These are phyloP conservation scores for Cyphomyrus discorhynchus DNA, from an alignment of 2,113 vertebrate species.

Conservation along the genomic window DNA sequence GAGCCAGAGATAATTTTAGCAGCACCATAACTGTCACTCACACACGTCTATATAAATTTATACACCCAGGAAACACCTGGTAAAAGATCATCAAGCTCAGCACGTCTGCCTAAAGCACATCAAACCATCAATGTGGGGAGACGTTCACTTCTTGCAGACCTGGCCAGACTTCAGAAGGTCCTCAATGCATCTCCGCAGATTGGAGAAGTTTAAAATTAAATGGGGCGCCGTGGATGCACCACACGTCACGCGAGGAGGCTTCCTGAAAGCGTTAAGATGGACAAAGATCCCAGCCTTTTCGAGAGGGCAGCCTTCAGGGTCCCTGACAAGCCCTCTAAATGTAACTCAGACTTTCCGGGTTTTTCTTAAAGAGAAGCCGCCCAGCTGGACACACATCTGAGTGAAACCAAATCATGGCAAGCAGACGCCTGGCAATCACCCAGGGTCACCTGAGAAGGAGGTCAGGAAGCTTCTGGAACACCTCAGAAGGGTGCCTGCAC, in stretches of 20 bases:
- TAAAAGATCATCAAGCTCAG: background rate
- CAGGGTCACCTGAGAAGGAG: background rate
- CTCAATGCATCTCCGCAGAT: background rate
- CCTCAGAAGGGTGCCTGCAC: conserved; percentile 29
- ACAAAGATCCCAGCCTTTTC: background rate
- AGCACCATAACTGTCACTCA: background rate
- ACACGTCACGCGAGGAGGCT: background rate
- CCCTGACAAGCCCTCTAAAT: background rate
- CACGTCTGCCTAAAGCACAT: background rate
- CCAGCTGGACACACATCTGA: background rate
- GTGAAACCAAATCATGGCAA: background rate
- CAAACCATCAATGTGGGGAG: background rate
- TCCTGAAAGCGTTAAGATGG: background rate
- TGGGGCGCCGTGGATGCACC: background rate
- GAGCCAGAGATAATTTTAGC: background rate
- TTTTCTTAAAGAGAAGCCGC: background rate
- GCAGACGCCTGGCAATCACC: background rate
- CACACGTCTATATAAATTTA: background rate
- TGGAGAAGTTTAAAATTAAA: background rate
- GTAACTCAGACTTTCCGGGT: background rate
- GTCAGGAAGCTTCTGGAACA: conserved; percentile 31
- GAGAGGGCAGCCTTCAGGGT: background rate
- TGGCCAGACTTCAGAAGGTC: background rate
- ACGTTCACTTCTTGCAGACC: background rate
- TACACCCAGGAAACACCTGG: background rate